Percentiles rank a stretch among this genome's conserved stretches.
Conservation (phyloP, 1,140 invertebrate species). For the Drosophila sulfurigaster region DNA sequence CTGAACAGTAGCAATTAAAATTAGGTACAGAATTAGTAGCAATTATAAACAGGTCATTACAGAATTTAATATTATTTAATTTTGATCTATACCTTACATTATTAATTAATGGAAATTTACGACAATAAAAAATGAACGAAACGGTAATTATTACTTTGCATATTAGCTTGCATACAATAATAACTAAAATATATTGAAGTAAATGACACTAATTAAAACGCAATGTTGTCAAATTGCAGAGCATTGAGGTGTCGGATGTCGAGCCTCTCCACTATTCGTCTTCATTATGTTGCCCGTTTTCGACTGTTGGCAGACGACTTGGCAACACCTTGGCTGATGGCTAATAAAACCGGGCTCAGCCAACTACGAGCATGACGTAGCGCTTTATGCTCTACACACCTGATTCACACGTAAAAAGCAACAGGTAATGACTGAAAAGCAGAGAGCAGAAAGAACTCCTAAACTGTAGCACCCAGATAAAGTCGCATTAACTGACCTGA, state of each 20-base stretch:
- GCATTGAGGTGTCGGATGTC: slow-evolving; percentile 22
- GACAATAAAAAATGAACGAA: too few relatives aligned
- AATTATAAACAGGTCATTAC: too few relatives aligned
- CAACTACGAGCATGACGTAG: slow-evolving; percentile 60
- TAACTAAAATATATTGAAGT: background rate
- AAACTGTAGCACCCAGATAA: background rate
- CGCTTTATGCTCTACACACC: slow-evolving; percentile 46
- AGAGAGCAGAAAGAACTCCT: slow-evolving; percentile 1
- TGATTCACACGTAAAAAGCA: slow-evolving; percentile 33
- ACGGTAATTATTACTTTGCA: too few relatives aligned
- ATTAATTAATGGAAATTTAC: too few relatives aligned
- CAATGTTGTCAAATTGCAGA: slow-evolving; percentile 5
- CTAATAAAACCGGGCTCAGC: slow-evolving; percentile 40
- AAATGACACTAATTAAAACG: background rate
- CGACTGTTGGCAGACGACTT: slow-evolving; percentile 59
- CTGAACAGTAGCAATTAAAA: too few relatives aligned
- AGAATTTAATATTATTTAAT: too few relatives aligned
- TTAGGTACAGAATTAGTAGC: too few relatives aligned
- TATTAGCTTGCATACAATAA: too few relatives aligned
- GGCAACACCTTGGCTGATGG: slow-evolving; percentile 69
- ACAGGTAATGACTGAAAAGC: background rate
- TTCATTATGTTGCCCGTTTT: slow-evolving; percentile 45
- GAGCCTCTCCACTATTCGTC: background rate
- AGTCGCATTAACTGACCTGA: slow-evolving; percentile 23
- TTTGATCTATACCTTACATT: too few relatives aligned